Evolutionary conservation across 2,888 invertebrate species (phyloP), one percentile per base, ranked within the genome.

Genomic region (Phaonia tiefii): DNA sequence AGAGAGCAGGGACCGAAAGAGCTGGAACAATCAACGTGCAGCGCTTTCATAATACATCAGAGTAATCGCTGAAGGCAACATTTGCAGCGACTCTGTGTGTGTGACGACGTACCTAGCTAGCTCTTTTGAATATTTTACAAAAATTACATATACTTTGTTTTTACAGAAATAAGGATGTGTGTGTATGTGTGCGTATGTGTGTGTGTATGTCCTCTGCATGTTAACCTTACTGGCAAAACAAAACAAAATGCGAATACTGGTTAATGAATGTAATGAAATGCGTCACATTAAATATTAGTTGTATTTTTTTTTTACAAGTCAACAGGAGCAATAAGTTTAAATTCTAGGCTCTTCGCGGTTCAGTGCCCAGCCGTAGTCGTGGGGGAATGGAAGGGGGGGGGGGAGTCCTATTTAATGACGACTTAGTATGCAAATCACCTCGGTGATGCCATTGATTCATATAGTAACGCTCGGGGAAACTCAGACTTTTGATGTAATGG

Each of bases 91-190:
- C 60, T 11, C 37, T 10, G 20, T 31, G 15, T 37, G 15, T 46
- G 49, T 20, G 20, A 37, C 22, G 39, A 17, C 63, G 63, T 20
- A 31, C 31, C 8, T 31, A 31, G 8, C 11, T 22, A 13, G 42
- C 63, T 63, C 63, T 63, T 63, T 63, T 31, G 31, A 39, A 39
- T 39, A 60, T n/a, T n/a, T 60, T 60, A 63, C 63, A 63, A 39
- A 42, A 22, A 63, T 63, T 39, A 63, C 63, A 63, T 39, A 63
- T 17, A 42, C 7, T 44, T 13, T 58, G 37, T 31, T 15, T 20
- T 13, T n/a, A 5, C 49, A 10, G 8, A 37, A 37, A 10, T 10
- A 37, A 37, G 5, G 10, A 37, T 37, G 17, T 13, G 20, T 63
- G 22, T 42, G 39, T 42, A 31, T 5, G 42, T 42, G 63, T 63